Base-by-base conservation (phyloP, 1,140 invertebrate genomes). In the Drosophila repletoides region DNA sequence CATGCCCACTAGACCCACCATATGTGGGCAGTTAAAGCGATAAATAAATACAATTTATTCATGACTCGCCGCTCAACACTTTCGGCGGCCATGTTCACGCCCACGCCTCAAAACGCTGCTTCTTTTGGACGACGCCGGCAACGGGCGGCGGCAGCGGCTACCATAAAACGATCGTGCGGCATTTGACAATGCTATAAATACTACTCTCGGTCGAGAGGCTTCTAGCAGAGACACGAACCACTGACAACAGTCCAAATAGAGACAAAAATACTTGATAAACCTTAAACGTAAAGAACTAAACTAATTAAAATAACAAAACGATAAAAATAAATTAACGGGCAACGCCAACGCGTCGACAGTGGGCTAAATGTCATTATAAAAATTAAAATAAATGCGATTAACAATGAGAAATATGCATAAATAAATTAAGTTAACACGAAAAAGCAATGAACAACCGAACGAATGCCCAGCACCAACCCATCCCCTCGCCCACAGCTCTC, bases 251-350 rank as follows among this genome's bases (percentile, higher is more conserved):
- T 26, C 69, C 61, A 60, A 56, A 59, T 65, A 19, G 51, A 53
- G 64, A 31, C 69, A 59, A 53, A 71, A 65, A 65, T 51, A 46
- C 38, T 38, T 58, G 12, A 26, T 14, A 52, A 49, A 21, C 15
- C 40, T 65, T 40, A n/a, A n/a, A 49, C 43, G 43, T 41, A 71
- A 66, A n/a, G n/a, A n/a, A n/a, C n/a, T n/a, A n/a, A 81, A 84
- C 68, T 83, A 84, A 83, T 83, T 83, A 84, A 83, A 83, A 83
- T 84, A 77, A 83, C 79, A 66, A 83, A 84, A 79, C 74, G 70
- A 33, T 77, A 41, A 41, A 83, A 73, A 77, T 77, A 71, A 56
- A 77, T 74, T 71, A 45, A 15, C 31, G 12, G 49, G 22, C 31
- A n/a, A 67, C 64, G 53, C 69, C 69, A 34, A 67, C 73, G 69